Base-by-base conservation (phyloP, 1,140 invertebrate genomes). In the Calosoma granatense region DNA sequence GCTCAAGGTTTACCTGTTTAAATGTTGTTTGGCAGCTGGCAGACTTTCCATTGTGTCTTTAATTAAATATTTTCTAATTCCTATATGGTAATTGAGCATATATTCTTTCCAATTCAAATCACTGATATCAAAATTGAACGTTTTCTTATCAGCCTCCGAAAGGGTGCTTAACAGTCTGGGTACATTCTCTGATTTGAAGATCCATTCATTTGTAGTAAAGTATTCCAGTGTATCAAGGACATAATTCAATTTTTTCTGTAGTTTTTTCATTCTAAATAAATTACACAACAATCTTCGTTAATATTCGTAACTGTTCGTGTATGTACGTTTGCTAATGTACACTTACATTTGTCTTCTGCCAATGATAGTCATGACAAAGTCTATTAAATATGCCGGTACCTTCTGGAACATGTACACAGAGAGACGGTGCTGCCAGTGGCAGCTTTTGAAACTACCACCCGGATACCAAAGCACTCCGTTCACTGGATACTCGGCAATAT, bases 361-460 rank as follows among this genome's bases (percentile, higher is more conserved):
- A 59, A 88, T 83, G 54, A 92, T 69, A 21, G 89, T 68, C 75
- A 91, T 80, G n/a, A 92, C 67, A 23, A 87, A 83, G 66, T 95
- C 92, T 58, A 94, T 88, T 4, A 92, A 73, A 64, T 92, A 90
- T 1, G 91, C 91, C 1, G 92, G 92, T 26, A 94, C 63, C 68
- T 88, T 82, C 62, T 95, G 92, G 62, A 89, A 86, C 61, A 93
- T 86, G 56, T 92, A n/a, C n/a, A n/a, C n/a, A n/a, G n/a, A n/a
- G n/a, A n/a, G n/a, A n/a, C n/a, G n/a, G n/a, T n/a, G n/a, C n/a
- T n/a, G n/a, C n/a, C n/a, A n/a, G n/a, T n/a, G n/a, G n/a, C n/a
- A n/a, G n/a, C n/a, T n/a, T n/a, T n/a, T n/a, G n/a, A n/a, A n/a
- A n/a, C n/a, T n/a, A n/a, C n/a, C n/a, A 60, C 84, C 81, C 0